Evolutionary conservation across 2,797 vertebrate species (phyloP).

Genomic region (Sebastes aleutianus): DNA sequence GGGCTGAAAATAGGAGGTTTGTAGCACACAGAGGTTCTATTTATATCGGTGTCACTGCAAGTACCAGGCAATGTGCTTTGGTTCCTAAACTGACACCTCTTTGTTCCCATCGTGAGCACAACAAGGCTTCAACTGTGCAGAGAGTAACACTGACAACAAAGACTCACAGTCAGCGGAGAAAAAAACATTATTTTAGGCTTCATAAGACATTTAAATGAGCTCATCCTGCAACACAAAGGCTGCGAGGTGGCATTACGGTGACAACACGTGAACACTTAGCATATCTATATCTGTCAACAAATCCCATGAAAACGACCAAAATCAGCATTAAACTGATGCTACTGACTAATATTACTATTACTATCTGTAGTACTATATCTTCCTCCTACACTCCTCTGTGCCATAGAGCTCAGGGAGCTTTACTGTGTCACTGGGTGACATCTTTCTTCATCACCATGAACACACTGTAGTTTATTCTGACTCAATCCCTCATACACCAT

Average conservation of each 20-base stretch:
- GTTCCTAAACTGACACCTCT: conserved; percentile 48
- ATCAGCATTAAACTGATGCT: background rate
- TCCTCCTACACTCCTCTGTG: background rate
- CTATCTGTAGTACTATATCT: background rate
- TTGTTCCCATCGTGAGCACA: conserved; percentile 49
- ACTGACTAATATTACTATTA: background rate
- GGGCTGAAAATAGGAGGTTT: conserved; percentile 21
- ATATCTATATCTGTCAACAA: background rate
- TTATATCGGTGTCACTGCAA: conserved; percentile 54
- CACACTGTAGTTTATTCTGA: background rate
- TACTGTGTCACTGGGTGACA: background rate
- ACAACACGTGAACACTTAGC: background rate
- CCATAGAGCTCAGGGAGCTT: background rate
- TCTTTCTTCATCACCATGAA: background rate
- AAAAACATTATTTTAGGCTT: conserved; percentile 39
- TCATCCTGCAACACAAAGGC: conserved; percentile 3
- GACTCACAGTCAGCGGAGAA: background rate
- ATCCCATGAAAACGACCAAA: background rate
- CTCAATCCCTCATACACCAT: background rate
- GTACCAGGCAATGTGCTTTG: conserved; percentile 54
- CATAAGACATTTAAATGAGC: background rate
- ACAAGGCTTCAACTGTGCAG: conserved; percentile 49
- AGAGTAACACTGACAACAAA: conserved; percentile 34
- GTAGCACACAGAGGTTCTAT: conserved; percentile 48
- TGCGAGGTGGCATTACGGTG: background rate